phyloP scores from a whole-genome alignment of 2,888 invertebrate species.

The Neoitamus cyanurus region DNA sequence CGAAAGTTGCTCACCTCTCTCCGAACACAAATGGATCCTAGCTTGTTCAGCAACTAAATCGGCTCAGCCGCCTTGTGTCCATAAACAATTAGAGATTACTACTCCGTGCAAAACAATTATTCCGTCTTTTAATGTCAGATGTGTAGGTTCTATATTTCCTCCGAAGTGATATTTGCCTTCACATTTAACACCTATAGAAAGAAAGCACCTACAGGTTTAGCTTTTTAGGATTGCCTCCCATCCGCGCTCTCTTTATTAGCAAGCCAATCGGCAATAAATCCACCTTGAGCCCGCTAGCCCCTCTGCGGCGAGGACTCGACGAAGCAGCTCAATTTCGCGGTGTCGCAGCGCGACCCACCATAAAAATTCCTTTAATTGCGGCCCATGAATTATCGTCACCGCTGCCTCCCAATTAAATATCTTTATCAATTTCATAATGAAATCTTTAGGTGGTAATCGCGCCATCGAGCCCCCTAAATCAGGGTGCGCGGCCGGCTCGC shows the following conservation, averaged over 20 bases:
- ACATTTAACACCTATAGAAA: too few species aligned
- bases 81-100: too few species aligned
- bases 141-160: too few species aligned
- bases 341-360: neutral
- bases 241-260: neutral
- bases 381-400: slow-evolving; percentile 32
- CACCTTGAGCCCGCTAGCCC: neutral
- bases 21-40: too few species aligned
- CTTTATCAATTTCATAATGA: slow-evolving; percentile 41
- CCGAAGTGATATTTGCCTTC: too few species aligned
- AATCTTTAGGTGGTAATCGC: slow-evolving; percentile 40
- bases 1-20: too few species aligned
- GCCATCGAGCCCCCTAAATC: slow-evolving; percentile 22
- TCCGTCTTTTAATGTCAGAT: too few species aligned
- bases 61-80: too few species aligned
- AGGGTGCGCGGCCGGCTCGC: slow-evolving; percentile 10
- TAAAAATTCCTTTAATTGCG: slow-evolving; percentile 18
- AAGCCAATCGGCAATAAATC: neutral
- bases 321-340: neutral
- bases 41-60: too few species aligned
- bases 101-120: too few species aligned
- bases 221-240: neutral
- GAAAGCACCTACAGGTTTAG: too few species aligned
- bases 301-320: neutral
- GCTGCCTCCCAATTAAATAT: slow-evolving; percentile 32